phyloP scores from a whole-genome alignment of 2,888 invertebrate genomes.

The Plebejus anna region DNA sequence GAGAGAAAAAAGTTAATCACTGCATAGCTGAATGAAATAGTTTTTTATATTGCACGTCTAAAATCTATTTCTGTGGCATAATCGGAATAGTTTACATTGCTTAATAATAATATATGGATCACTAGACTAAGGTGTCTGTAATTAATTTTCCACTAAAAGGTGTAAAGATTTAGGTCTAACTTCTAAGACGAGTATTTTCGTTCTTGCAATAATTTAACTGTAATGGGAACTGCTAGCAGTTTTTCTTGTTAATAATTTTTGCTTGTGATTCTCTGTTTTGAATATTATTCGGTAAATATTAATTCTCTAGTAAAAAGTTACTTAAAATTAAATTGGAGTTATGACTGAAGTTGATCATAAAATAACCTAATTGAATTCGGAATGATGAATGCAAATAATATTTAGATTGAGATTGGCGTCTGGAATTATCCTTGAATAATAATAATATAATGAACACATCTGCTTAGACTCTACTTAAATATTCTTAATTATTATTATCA shows the following conservation, averaged over 20 bases:
- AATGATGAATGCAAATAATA: not conserved
- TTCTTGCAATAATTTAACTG: not conserved
- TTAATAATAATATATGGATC: not conserved
- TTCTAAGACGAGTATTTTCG: not conserved
- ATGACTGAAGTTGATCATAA: not conserved
- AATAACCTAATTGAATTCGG: not conserved
- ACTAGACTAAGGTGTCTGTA: not conserved
- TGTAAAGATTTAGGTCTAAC: not conserved
- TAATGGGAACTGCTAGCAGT: not conserved
- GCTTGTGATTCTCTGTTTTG: not conserved
- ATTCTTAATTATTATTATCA: conserved; percentile 20
- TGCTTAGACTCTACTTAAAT: conserved; percentile 9
- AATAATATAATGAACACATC: conserved; percentile 23
- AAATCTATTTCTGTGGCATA: conserved; percentile 3
- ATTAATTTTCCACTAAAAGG: not conserved
- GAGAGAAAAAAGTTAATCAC: not conserved
- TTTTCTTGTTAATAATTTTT: not conserved
- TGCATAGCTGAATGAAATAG: not conserved
- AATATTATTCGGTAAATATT: not conserved
- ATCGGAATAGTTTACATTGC: not conserved
- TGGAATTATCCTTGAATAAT: not conserved
- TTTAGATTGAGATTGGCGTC: not conserved
- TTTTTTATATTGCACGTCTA: not conserved
- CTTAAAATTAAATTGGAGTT: not conserved
- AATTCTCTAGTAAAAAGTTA: not conserved